Percentiles rank a stretch among this genome's conserved stretches.
Evolutionary conservation across 2,113 vertebrate species (phyloP).

Genomic region (Arothron firmamentum): DNA sequence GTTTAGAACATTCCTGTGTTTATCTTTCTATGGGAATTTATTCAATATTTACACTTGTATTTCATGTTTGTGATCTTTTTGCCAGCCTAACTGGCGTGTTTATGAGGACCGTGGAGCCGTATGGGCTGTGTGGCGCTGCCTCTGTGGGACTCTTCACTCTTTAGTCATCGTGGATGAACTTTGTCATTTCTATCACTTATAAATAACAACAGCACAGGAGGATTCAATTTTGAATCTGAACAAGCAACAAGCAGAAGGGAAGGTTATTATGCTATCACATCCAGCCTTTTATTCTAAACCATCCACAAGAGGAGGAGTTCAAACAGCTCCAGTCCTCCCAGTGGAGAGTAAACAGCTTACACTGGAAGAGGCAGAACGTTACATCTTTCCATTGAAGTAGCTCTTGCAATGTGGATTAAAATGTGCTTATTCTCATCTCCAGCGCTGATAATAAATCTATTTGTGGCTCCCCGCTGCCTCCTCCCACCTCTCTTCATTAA

Average conservation of each 20-base stretch:
- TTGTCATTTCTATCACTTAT: constrained; percentile 16
- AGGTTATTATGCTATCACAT: constrained; percentile 10
- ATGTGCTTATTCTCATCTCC: constrained; percentile 23
- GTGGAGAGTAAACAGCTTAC: constrained; percentile 20
- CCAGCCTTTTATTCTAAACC: constrained; percentile 23
- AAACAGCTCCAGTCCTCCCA: constrained; percentile 23
- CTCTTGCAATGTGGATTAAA: constrained; percentile 31
- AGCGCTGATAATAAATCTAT: constrained; percentile 20
- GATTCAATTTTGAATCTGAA: constrained; percentile 10
- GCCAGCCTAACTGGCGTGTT: too few relatives aligned
- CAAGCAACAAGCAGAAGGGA: constrained; percentile 7
- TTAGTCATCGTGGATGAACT: constrained; percentile 13
- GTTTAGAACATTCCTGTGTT: too few relatives aligned
- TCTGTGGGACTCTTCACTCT: constrained; percentile 10
- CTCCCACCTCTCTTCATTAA: constrained; percentile 17
- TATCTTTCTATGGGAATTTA: too few relatives aligned
- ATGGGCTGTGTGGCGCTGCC: neutral
- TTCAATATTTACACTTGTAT: too few relatives aligned
- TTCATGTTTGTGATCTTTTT: too few relatives aligned
- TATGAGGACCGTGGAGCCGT: neutral
- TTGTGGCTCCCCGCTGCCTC: neutral
- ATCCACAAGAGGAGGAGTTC: constrained; percentile 29
- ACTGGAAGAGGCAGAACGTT: neutral
- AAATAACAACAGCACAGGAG: constrained; percentile 4
- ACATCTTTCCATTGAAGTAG: constrained; percentile 7